Conservation (phyloP, 2,113 vertebrate species). For the Nanorana parkeri region DNA sequence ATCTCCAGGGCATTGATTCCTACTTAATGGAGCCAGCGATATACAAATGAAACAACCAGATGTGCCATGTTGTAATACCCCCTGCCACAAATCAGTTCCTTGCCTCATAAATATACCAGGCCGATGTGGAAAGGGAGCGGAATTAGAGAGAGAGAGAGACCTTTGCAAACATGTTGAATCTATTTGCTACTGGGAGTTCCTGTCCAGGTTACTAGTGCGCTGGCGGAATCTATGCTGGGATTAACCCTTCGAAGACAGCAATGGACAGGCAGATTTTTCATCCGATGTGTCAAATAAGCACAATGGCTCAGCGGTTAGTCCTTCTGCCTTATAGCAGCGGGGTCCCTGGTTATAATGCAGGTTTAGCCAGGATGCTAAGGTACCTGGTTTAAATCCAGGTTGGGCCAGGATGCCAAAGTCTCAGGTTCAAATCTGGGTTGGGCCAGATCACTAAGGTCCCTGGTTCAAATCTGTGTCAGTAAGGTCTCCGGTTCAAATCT, state of each 20-base stretch:
- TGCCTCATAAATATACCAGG: conserved; percentile 13
- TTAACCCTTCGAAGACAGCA: neutral
- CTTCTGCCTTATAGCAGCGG: too few relatives aligned
- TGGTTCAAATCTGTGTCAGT: too few relatives aligned
- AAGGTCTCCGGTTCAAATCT: too few relatives aligned
- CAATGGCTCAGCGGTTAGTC: too few relatives aligned
- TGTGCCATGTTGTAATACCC: conserved; percentile 59
- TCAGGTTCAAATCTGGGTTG: too few relatives aligned
- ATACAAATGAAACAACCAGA: conserved; percentile 68
- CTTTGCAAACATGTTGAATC: neutral
- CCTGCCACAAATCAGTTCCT: conserved; percentile 37
- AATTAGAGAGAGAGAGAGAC: neutral
- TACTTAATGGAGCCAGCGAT: conserved; percentile 63
- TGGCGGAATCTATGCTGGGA: neutral
- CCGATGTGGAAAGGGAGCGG: neutral
- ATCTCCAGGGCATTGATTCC: conserved; percentile 76
- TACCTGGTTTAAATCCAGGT: too few relatives aligned
- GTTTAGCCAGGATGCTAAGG: too few relatives aligned
- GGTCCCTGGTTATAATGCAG: too few relatives aligned
- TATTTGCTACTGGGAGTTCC: neutral
- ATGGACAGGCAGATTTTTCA: too few relatives aligned
- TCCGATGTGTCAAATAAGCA: too few relatives aligned
- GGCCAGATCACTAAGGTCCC: too few relatives aligned
- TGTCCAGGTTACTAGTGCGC: neutral
- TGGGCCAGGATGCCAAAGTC: too few relatives aligned